Evolutionary conservation across 2,113 vertebrate genomes (phyloP).

Genomic region (Tringa solitaria): DNA sequence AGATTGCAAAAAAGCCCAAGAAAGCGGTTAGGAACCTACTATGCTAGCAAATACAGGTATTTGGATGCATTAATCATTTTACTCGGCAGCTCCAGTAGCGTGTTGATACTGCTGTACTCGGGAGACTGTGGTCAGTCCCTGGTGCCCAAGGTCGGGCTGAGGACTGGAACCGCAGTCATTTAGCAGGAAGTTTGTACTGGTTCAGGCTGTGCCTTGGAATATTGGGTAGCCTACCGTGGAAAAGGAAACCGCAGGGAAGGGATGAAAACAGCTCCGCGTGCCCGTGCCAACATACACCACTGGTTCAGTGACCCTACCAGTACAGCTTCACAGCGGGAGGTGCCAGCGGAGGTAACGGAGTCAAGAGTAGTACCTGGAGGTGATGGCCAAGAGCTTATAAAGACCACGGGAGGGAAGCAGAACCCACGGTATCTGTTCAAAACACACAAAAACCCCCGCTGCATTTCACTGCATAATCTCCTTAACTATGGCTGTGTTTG

Average conservation of each 20-base stretch:
- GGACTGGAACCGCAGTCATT: slow-evolving; percentile 31
- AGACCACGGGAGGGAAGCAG: background rate
- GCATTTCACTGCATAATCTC: background rate
- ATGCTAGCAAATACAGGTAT: slow-evolving; percentile 36
- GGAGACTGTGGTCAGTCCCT: slow-evolving; percentile 32
- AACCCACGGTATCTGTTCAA: background rate
- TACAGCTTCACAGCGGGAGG: background rate
- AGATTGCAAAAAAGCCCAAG: slow-evolving; percentile 46
- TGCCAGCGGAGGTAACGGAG: background rate
- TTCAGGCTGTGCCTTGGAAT: slow-evolving; percentile 32
- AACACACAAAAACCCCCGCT: background rate
- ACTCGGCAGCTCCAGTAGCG: background rate
- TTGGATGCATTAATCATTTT: slow-evolving; percentile 51
- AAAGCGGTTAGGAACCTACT: slow-evolving; percentile 50
- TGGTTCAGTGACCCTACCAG: background rate
- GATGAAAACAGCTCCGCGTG: background rate
- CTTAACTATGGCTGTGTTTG: background rate
- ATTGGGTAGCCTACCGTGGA: background rate
- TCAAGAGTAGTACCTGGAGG: background rate
- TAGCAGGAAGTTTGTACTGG: slow-evolving; percentile 42
- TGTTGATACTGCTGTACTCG: slow-evolving; percentile 31
- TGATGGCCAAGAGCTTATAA: background rate
- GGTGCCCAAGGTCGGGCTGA: background rate
- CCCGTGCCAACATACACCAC: background rate
- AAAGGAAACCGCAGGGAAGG: background rate